Conservation (phyloP, 1,140 invertebrate species). For the Lepidurus couesii region DNA sequence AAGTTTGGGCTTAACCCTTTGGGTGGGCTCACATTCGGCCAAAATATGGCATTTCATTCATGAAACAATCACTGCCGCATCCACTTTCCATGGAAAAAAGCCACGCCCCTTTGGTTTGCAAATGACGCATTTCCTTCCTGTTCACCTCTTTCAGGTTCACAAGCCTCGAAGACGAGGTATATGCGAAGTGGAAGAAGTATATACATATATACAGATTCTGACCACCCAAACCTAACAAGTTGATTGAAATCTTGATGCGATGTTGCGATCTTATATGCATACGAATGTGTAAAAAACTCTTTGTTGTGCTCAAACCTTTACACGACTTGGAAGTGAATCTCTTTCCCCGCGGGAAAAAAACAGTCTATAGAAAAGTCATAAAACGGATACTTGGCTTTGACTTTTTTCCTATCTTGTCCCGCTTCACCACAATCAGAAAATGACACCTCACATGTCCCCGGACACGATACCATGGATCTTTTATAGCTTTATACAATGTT, state of each 20-base stretch:
- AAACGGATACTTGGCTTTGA: not conserved
- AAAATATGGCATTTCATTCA: not conserved
- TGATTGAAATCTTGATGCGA: conserved; percentile 18
- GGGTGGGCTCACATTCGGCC: not conserved
- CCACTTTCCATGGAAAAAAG: not conserved
- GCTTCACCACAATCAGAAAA: not conserved
- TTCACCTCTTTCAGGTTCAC: not conserved
- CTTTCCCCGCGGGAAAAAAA: conserved; percentile 1
- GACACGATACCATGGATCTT: not conserved
- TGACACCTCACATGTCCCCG: too few species aligned
- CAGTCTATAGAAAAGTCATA: not conserved
- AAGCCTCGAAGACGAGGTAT: not conserved
- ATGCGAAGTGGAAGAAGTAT: too few species aligned
- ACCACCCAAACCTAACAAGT: not conserved
- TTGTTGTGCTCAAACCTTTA: not conserved
- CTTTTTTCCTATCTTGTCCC: not conserved
- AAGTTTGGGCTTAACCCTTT: not conserved
- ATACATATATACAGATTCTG: not conserved
- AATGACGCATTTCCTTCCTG: not conserved
- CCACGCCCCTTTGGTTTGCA: not conserved
- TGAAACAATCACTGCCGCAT: not conserved
- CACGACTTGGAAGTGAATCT: not conserved
- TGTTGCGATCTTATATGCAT: conserved; percentile 4
- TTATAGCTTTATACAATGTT: not conserved
- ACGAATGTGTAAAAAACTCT: not conserved